Percentiles rank a stretch among this genome's conserved stretches.
Conservation (phyloP, 1,140 invertebrate genomes). For the Psix sp. region DNA sequence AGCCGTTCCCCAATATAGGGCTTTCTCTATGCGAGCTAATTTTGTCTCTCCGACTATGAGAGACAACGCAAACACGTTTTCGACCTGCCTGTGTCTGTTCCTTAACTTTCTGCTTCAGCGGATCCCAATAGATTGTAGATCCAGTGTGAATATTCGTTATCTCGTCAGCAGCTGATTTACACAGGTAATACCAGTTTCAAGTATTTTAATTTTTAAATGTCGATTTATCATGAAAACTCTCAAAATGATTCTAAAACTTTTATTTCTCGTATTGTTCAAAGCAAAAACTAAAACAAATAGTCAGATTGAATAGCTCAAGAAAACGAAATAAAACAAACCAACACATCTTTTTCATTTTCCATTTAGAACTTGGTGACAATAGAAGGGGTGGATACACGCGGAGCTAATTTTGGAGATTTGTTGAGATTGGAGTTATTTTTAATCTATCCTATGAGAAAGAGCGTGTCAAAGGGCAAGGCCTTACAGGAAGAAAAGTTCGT, state of each 20-base stretch:
- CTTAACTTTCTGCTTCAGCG: conserved; percentile 43
- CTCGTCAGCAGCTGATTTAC: conserved; percentile 15
- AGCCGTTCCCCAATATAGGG: conserved; percentile 75
- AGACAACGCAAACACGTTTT: conserved; percentile 52
- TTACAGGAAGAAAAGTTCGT: conserved; percentile 60
- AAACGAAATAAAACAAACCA: neutral
- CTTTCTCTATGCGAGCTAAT: conserved; percentile 69
- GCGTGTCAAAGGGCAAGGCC: conserved; percentile 76
- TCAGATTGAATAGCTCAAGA: no score
- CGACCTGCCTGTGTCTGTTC: conserved; percentile 38
- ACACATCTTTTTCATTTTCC: conserved; percentile 26
- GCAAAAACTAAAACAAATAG: conserved; percentile 14
- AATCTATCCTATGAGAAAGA: conserved; percentile 57
- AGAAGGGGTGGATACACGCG: conserved; percentile 51
- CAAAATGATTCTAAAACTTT: neutral
- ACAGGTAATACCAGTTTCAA: conserved; percentile 9
- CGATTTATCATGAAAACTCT: no score
- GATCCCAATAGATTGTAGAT: conserved; percentile 31
- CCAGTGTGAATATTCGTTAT: conserved; percentile 14
- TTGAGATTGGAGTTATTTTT: conserved; percentile 64
- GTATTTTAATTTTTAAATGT: neutral
- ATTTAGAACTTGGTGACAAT: conserved; percentile 29
- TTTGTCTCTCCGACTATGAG: conserved; percentile 57
- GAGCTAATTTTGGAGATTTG: conserved; percentile 54
- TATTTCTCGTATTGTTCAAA: conserved; percentile 28